A percentile compares a stretch with the other conserved stretches of the same genome.
Conservation (phyloP, 2,113 vertebrate genomes). For the Megalops atlanticus region DNA sequence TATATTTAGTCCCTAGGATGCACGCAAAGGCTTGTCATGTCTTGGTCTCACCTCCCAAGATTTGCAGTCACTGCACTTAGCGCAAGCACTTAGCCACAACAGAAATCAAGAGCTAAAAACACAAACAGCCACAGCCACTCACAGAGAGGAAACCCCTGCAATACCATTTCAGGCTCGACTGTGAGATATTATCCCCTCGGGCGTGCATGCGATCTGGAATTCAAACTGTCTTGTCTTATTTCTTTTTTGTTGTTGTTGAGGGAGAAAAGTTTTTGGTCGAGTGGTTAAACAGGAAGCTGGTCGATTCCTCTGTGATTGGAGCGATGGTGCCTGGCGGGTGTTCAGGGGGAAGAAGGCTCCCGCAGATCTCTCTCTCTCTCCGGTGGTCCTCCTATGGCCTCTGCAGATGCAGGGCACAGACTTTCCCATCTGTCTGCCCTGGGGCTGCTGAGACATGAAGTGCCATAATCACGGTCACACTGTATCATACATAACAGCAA, state of each 20-base stretch:
- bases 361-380: neutral
- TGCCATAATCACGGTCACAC: neutral
- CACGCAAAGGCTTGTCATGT: neutral
- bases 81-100: neutral
- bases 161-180: neutral
- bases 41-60: neutral
- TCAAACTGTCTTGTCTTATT: constrained; percentile 9
- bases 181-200: neutral
- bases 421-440: neutral
- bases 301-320: neutral
- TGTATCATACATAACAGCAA: neutral
- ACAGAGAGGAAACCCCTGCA: neutral
- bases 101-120: neutral
- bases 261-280: constrained; percentile 2
- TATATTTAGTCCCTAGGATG: neutral
- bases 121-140: neutral
- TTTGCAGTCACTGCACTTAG: neutral
- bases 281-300: constrained; percentile 6
- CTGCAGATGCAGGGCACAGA: neutral
- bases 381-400: neutral
- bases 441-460: neutral
- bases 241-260: neutral
- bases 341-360: neutral
- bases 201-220: neutral
- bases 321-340: neutral